Percentiles rank a stretch among this genome's conserved stretches.
These are phyloP conservation scores for Smithornis capensis DNA, from an alignment of 2,113 vertebrate species.

Conservation along the genomic window DNA sequence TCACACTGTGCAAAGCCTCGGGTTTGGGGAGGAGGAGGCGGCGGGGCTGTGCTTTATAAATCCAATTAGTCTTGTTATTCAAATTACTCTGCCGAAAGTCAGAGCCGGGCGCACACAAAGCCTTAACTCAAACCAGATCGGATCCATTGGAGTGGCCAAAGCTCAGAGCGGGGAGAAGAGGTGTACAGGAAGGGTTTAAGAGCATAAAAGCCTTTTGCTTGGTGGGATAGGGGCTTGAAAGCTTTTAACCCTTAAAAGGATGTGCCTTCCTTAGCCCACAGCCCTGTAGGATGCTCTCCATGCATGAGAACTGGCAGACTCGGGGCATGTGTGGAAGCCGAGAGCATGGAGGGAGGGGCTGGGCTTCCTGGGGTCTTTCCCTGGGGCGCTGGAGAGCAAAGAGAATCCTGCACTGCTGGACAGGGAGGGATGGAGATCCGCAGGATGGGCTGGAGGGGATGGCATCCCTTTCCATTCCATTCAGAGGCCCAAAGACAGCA, in stretches of 20 bases:
- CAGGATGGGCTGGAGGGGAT: background rate
- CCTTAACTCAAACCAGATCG: slow-evolving; percentile 47
- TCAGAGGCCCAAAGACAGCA: background rate
- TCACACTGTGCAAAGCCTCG: slow-evolving; percentile 22
- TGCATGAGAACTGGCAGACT: background rate
- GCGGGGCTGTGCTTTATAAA: slow-evolving; percentile 34
- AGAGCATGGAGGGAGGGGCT: background rate
- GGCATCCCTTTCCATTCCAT: background rate
- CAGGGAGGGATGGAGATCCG: background rate
- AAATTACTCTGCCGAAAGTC: slow-evolving; percentile 17
- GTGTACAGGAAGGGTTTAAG: slow-evolving; percentile 3
- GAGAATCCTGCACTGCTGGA: background rate
- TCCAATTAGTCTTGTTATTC: slow-evolving; percentile 60
- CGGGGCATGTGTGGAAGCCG: background rate
- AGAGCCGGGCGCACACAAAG: background rate
- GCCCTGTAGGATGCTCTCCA: background rate
- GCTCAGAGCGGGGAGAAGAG: background rate
- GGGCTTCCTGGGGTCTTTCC: background rate
- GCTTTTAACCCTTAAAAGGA: slow-evolving; percentile 33
- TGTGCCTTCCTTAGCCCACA: background rate
- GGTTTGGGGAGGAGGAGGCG: background rate
- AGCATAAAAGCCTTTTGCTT: background rate
- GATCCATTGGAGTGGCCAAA: background rate
- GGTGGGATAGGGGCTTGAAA: background rate
- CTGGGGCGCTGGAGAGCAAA: fast-evolving